phyloP scores from a whole-genome alignment of 2,888 invertebrate species.

The Elaeidobius kamerunicus region DNA sequence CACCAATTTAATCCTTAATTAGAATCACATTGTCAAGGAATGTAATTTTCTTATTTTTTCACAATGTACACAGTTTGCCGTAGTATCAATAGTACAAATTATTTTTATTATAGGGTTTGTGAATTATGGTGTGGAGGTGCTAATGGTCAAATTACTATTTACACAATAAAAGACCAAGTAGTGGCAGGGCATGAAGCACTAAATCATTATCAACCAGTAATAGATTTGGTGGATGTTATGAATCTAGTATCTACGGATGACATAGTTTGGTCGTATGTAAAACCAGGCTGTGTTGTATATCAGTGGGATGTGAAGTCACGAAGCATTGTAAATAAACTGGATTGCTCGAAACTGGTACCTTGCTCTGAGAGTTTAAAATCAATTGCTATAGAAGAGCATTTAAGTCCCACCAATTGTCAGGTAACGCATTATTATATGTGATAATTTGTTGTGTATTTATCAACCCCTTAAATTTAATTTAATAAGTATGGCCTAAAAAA shows the following conservation, averaged over 20 bases:
- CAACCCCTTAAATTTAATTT: too few relatives aligned
- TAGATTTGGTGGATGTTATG: constrained; percentile 64
- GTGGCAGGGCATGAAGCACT: constrained; percentile 72
- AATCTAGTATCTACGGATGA: constrained; percentile 64
- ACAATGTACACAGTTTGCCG: too few relatives aligned
- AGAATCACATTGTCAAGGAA: too few relatives aligned
- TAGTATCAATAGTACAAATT: background rate
- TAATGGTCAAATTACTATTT: constrained; percentile 75
- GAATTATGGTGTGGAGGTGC: constrained; percentile 90
- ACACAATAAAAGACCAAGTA: constrained; percentile 66
- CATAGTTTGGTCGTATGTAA: constrained; percentile 75
- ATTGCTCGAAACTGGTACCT: constrained; percentile 88
- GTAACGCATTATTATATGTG: constrained; percentile 50
- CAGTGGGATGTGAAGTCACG: constrained; percentile 76
- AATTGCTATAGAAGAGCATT: constrained; percentile 83
- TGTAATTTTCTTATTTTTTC: too few relatives aligned
- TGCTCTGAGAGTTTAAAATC: constrained; percentile 90
- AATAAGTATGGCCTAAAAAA: too few relatives aligned
- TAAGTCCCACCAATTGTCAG: constrained; percentile 74
- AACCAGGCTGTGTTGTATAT: constrained; percentile 85
- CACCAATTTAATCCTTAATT: too few relatives aligned
- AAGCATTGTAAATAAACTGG: constrained; percentile 72
- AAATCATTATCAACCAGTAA: constrained; percentile 58
- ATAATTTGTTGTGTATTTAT: too few relatives aligned
- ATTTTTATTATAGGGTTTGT: constrained; percentile 54